Base-by-base conservation (phyloP, 2,797 vertebrate species). In the Lutjanus campechanus region DNA sequence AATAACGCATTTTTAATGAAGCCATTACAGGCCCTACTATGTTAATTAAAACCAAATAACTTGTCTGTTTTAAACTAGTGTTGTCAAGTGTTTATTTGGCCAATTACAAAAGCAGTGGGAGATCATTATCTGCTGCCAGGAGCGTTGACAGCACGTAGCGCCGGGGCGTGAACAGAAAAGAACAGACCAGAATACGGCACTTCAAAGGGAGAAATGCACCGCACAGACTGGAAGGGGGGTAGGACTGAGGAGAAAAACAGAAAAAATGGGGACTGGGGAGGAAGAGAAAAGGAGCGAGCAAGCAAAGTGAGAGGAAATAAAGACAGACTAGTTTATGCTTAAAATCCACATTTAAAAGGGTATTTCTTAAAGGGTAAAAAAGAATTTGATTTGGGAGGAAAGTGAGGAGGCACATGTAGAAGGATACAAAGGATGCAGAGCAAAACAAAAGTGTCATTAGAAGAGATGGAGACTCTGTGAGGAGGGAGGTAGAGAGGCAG, bases 51-150 rank as follows among this genome's bases (percentile, higher is more conserved):
- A 95, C 91, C 94, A 96, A 95, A 96, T 95, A 95, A 93, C 93
- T 94, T 93, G 93, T 91, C 94, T 93, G 93, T 96, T 96, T 96
- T 95, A 96, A 94, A 95, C 95, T 95, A 94, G 92, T 96, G 96
- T 97, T 97, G 96, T 95, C 93, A 95, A 95, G 95, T 97, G 97
- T 98, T 98, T 97, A 97, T 97, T 98, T 97, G 96, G 95, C 97
- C 97, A 98, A 98, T 99, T 98, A 98, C 96, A 96, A 96, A 97
- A 98, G 95, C 98, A 97, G 97, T 98, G 97, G 97, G 97, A 96
- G 97, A 97, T 98, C 98, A 98, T 98, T 98, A 98, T 97, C 96
- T 95, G 96, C 96, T 96, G 96, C 93, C 92, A 94, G 95, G 94
- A 95, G 94, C 90, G 90, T 84, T 91, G 95, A 94, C 93, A 93